Conservation (phyloP, 2,888 invertebrate genomes). For the Euphydryas editha region DNA sequence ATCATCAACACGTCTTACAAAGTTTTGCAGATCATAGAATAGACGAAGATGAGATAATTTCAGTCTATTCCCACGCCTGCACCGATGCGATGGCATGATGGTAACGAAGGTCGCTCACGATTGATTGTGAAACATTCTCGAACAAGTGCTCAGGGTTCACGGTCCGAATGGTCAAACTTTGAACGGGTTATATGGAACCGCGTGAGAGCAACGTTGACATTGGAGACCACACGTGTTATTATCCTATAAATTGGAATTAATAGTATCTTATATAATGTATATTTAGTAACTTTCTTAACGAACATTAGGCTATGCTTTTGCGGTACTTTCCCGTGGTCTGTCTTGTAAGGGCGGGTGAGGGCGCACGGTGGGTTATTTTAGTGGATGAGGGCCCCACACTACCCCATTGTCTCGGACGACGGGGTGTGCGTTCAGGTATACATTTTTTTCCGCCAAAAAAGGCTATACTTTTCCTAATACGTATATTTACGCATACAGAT, state of each 20-base stretch:
- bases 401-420: too few species aligned
- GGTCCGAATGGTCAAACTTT: slow-evolving; percentile 38
- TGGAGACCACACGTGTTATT: slow-evolving; percentile 5
- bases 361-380: too few species aligned
- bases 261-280: not conserved
- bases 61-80: slow-evolving; percentile 51
- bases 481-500: too few species aligned
- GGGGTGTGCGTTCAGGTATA: too few species aligned
- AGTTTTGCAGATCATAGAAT: slow-evolving; percentile 26
- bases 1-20: slow-evolving; percentile 9
- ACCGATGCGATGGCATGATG: slow-evolving; percentile 13
- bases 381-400: too few species aligned
- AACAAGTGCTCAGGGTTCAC: slow-evolving; percentile 45
- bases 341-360: too few species aligned
- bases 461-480: too few species aligned
- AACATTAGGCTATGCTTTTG: too few species aligned
- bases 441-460: too few species aligned
- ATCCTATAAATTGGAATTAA: not conserved
- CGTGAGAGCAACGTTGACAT: not conserved
- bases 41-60: slow-evolving; percentile 47
- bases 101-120: slow-evolving; percentile 52
- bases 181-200: slow-evolving; percentile 18
- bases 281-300: not conserved
- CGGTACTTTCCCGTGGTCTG: too few species aligned
- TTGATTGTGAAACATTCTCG: slow-evolving; percentile 46